Percentiles rank a stretch among this genome's conserved stretches.
These are phyloP conservation scores for Drosophila pullipes DNA, from an alignment of 2,888 invertebrate genomes.

Conservation along the genomic window DNA sequence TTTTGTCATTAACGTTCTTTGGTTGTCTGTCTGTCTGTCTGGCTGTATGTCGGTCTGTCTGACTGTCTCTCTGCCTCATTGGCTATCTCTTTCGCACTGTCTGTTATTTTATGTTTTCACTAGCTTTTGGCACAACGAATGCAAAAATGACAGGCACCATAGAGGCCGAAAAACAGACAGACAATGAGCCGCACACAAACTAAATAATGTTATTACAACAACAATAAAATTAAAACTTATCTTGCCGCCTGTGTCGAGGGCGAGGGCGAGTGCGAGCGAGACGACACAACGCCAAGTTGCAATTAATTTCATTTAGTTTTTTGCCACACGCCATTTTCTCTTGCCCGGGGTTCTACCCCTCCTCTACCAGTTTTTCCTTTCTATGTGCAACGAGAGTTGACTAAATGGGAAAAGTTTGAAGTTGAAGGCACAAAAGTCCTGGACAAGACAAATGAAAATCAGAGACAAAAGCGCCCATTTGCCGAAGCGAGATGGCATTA, in stretches of 20 bases:
- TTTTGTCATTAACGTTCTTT: constrained; percentile 79
- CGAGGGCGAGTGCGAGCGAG: constrained; percentile 46
- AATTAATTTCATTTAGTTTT: constrained; percentile 81
- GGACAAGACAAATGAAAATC: constrained; percentile 71
- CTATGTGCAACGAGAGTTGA: constrained; percentile 52
- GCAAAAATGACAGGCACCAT: constrained; percentile 70
- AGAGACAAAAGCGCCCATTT: constrained; percentile 39
- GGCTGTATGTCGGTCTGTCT: not conserved
- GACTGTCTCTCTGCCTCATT: constrained; percentile 1
- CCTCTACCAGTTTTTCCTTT: constrained; percentile 11
- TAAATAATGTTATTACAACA: constrained; percentile 78
- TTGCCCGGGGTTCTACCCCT: constrained; percentile 5
- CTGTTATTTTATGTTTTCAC: constrained; percentile 67
- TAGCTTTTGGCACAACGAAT: constrained; percentile 62
- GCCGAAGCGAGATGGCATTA: constrained; percentile 25
- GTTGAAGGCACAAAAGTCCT: constrained; percentile 75
- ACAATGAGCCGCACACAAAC: constrained; percentile 57
- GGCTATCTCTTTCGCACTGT: constrained; percentile 30
- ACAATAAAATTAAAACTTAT: constrained; percentile 76
- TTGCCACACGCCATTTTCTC: constrained; percentile 70
- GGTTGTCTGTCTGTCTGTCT: constrained; percentile 37
- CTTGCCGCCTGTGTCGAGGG: constrained; percentile 9
- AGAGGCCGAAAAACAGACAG: constrained; percentile 46
- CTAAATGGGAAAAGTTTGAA: constrained; percentile 81
- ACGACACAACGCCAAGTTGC: constrained; percentile 64